Evolutionary conservation across 2,888 invertebrate genomes (phyloP).

Genomic region (Cerceris ruficornis): DNA sequence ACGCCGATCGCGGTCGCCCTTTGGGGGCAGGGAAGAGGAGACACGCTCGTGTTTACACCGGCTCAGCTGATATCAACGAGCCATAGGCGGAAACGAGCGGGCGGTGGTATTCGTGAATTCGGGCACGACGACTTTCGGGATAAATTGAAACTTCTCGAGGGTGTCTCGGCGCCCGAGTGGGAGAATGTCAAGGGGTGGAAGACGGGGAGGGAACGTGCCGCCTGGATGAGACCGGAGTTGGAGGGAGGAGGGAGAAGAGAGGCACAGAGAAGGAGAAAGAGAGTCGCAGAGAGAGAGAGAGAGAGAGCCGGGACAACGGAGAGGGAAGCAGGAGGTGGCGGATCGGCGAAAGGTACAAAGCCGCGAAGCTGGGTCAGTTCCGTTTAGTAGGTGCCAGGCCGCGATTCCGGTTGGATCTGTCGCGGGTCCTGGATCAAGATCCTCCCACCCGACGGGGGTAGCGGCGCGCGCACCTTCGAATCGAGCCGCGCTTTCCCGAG

Average conservation of each 20-base stretch:
- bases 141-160: constrained; percentile 76
- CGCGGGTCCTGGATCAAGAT: constrained; percentile 14
- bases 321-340: constrained; percentile 31
- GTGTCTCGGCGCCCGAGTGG: constrained; percentile 63
- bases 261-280: constrained; percentile 32
- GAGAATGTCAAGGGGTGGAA: constrained; percentile 54
- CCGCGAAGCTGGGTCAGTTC: constrained; percentile 71
- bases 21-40: not conserved
- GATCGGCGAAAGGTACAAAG: constrained; percentile 66
- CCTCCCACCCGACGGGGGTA: too few relatives aligned
- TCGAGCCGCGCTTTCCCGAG: too few relatives aligned
- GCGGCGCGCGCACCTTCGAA: not conserved
- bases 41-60: constrained; percentile 54
- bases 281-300: constrained; percentile 37
- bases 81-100: constrained; percentile 26
- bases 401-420: constrained; percentile 64
- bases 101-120: constrained; percentile 63
- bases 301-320: constrained; percentile 29
- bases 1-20: not conserved
- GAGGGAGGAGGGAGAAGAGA: constrained; percentile 4
- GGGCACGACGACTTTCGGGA: constrained; percentile 72
- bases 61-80: constrained; percentile 64
- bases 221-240: constrained; percentile 8
- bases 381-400: constrained; percentile 67
- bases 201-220: constrained; percentile 27